Percentiles rank a stretch among this genome's conserved stretches.
phyloP scores from a whole-genome alignment of 2,113 vertebrate genomes.

The Nycticebus coucang region DNA sequence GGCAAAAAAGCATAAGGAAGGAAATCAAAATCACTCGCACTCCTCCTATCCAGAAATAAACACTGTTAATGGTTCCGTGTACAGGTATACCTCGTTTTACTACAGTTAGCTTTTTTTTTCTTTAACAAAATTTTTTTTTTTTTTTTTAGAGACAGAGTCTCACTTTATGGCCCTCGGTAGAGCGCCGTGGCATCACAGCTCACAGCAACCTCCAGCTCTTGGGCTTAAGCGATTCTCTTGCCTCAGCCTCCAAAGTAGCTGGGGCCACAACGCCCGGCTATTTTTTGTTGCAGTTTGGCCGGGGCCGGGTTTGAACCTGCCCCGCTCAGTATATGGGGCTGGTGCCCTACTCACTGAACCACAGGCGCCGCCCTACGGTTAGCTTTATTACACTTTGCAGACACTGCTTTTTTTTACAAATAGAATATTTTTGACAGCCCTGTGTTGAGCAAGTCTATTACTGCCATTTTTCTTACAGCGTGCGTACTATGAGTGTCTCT shows the following conservation, averaged over 20 bases:
- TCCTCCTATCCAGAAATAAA: neutral
- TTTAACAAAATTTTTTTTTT: too few relatives aligned
- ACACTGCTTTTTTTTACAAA: neutral
- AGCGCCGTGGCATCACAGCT: too few relatives aligned
- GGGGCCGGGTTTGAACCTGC: too few relatives aligned
- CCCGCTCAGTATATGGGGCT: too few relatives aligned
- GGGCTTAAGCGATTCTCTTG: too few relatives aligned
- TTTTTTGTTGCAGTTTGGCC: too few relatives aligned
- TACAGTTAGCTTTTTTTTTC: neutral
- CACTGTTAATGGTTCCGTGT: neutral
- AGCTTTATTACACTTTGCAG: neutral
- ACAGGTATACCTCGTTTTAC: neutral
- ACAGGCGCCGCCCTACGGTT: neutral
- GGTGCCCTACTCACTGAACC: too few relatives aligned
- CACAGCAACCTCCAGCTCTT: too few relatives aligned
- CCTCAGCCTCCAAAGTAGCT: too few relatives aligned
- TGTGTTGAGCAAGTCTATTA: neutral
- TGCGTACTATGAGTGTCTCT: neutral
- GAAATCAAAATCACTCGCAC: neutral
- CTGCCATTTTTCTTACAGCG: neutral
- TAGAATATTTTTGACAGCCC: neutral
- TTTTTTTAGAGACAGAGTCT: too few relatives aligned
- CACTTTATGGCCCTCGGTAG: too few relatives aligned
- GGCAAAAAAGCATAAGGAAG: neutral
- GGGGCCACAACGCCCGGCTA: too few relatives aligned